Base-by-base conservation (phyloP, 2,888 invertebrate genomes). In the Panzeria rudis region DNA sequence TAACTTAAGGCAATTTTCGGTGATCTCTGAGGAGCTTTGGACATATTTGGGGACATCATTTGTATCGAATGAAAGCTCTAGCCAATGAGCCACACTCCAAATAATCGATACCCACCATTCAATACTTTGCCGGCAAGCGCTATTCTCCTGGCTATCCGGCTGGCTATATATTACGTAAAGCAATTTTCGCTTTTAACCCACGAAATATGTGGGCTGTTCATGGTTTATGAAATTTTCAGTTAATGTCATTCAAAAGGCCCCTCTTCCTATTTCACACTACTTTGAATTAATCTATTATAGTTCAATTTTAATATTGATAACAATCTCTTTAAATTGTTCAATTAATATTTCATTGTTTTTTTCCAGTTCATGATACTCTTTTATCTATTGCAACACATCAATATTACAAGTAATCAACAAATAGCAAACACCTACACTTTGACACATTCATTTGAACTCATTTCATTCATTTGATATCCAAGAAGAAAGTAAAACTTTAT, bases 391-490 rank as follows among this genome's bases (percentile, higher is more conserved):
- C 13, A 20, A 13, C 17, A 35, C 38, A 52, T 54, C 59, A 59
- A 71, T 38, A 7, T 15, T 2, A 8, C 50, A 52, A 20, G 13
- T 69, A 2, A 9, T 56, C 11, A n/a, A 41, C 3, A 29, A 29
- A 29, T 5, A 29, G 4, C 44, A 38, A 29, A 72, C 72, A 71
- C 25, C 13, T 32, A 7, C n/a, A 32, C 41, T 62, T 61, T 78
- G 61, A 62, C 68, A 52, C n/a, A 71, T 75, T 41, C 68, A 56
- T 69, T 75, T 75, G 69, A 79, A 69, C 62, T 54, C 75, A 41
- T 75, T 79, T 79, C 54, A 79, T 78, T 62, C 17, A 29, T 35
- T 83, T 56, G 54, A 59, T 52, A 68, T 25, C 62, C 11, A 29
- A 61, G 15, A 3, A 20, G 5, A 23, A 44, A 75, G 23, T 11